These are phyloP conservation scores for Oreochromis tanganicae DNA, from an alignment of 2,113 vertebrate species.

Conservation along the genomic window DNA sequence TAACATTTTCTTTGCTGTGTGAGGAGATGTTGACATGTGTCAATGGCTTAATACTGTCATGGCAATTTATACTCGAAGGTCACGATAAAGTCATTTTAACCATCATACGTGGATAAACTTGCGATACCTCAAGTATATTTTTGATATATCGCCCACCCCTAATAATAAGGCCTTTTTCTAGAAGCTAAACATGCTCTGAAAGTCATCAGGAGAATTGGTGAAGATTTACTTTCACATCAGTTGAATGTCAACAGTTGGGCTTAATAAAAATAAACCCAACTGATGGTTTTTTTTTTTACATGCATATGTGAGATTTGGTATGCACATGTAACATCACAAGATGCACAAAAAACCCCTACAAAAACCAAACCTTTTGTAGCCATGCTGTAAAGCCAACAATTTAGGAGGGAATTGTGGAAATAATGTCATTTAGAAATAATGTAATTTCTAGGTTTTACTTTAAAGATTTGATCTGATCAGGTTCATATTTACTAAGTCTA, in stretches of 20 bases:
- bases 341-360: neutral
- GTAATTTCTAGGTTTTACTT: neutral
- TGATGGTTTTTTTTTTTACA: fast-evolving
- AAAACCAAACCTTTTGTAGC: neutral
- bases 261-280: neutral
- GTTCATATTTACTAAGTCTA: neutral
- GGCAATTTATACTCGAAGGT: neutral
- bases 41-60: neutral
- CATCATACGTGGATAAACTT: fast-evolving
- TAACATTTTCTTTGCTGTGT: neutral
- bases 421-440: neutral
- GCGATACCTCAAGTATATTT: neutral
- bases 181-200: neutral
- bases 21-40: neutral
- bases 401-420: neutral
- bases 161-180: neutral
- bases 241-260: neutral
- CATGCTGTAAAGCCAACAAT: neutral
- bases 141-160: fast-evolving
- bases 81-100: neutral
- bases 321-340: neutral
- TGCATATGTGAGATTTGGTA: neutral
- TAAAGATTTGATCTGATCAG: neutral
- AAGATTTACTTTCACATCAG: neutral
- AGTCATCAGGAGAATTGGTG: neutral